These are phyloP conservation scores for Notiomystis cincta DNA, from an alignment of 2,113 vertebrate species.

Conservation along the genomic window DNA sequence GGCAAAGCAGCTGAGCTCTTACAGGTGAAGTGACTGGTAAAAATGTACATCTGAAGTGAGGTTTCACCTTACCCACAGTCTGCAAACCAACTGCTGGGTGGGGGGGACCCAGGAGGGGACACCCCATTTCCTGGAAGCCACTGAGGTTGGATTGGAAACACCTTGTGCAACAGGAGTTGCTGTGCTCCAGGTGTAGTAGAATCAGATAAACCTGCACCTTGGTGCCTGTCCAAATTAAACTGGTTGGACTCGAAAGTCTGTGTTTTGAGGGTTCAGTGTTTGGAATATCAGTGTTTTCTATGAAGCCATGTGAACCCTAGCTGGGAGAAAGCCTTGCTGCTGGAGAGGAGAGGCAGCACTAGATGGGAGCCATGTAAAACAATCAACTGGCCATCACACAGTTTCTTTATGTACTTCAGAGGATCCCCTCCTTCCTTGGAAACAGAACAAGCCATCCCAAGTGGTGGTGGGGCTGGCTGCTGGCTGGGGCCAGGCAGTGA, in stretches of 20 bases:
- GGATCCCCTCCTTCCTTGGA: background rate
- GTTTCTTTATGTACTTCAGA: background rate
- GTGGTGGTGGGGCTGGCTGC: background rate
- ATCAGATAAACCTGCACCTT: background rate
- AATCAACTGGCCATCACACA: background rate
- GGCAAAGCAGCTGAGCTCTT: background rate
- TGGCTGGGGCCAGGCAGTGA: background rate
- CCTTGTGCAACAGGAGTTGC: background rate
- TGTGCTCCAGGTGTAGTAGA: background rate
- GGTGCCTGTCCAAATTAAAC: background rate
- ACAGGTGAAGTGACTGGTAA: background rate
- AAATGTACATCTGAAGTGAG: background rate
- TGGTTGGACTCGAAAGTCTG: background rate
- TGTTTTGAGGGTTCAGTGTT: background rate
- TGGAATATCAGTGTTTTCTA: background rate
- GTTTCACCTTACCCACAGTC: background rate
- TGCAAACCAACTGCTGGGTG: background rate
- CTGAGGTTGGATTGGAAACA: rapidly evolving
- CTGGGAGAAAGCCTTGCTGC: background rate
- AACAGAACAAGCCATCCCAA: background rate
- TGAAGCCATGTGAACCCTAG: background rate
- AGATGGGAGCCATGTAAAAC: background rate
- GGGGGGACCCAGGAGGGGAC: background rate
- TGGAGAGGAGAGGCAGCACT: background rate
- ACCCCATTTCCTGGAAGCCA: background rate